phyloP scores from a whole-genome alignment of 2,797 vertebrate genomes.

The Hydrolagus colliei region DNA sequence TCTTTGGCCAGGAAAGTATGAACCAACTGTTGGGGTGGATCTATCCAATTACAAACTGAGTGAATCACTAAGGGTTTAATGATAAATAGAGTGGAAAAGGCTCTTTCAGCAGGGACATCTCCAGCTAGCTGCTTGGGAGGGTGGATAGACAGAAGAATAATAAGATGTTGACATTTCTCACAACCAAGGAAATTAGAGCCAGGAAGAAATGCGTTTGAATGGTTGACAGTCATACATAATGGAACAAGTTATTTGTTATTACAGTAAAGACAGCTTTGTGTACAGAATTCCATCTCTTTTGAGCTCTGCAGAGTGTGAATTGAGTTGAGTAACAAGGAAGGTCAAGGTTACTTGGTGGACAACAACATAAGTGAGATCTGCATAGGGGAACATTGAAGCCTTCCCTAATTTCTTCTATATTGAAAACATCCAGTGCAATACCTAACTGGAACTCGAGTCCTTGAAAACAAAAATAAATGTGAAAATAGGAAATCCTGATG shows the following conservation, averaged over 20 bases:
- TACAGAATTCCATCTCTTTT: neutral
- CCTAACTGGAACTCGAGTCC: too few species aligned
- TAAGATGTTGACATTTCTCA: conserved; percentile 25
- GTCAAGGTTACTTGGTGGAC: too few species aligned
- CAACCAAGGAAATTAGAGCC: neutral
- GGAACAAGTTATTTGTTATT: neutral
- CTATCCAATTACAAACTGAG: conserved; percentile 3
- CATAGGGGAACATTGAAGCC: too few species aligned
- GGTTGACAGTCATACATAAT: neutral
- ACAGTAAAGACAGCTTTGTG: neutral
- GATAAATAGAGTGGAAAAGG: conserved; percentile 8
- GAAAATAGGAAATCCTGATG: too few species aligned
- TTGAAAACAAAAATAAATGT: too few species aligned
- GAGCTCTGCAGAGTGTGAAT: conserved; percentile 14
- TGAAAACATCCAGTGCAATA: too few species aligned
- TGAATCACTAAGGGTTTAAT: neutral
- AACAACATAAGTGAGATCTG: too few species aligned
- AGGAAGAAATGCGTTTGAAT: neutral
- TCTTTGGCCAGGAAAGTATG: neutral
- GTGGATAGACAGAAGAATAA: conserved; percentile 3
- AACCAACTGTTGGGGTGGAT: neutral
- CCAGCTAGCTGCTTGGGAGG: conserved; percentile 1
- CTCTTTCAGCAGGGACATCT: neutral
- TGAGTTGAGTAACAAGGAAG: neutral
- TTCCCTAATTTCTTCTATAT: too few species aligned